Base-by-base conservation (phyloP, 1,140 invertebrate genomes). In the Drosophila nannoptera region DNA sequence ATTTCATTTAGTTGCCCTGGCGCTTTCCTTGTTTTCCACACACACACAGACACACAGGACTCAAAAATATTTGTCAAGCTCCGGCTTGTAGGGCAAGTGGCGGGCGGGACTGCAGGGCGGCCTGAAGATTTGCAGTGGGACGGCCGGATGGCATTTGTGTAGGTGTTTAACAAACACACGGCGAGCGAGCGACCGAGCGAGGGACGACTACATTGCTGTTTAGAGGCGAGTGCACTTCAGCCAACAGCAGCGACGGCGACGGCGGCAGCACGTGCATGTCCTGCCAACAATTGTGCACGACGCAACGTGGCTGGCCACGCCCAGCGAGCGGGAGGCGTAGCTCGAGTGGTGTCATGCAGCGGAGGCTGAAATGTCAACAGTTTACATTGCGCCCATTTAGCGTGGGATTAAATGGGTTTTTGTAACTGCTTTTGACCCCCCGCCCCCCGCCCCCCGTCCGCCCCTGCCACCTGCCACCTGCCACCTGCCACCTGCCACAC, bases 121-220 rank as follows among this genome's bases (percentile, higher is more conserved):
- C 46, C 22, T 22, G 22, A 22, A 22, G 22, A 22, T 22, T 22
- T 22, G 22, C 22, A 22, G 22, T 22, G 35, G 16, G 12, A 3
- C 7, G 33, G 8, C 8, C 45, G 8, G 9, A 16, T 7, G 11
- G 54, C 60, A 69, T 75, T 75, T 81, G 81, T 86, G 82, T 87
- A 86, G 81, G 81, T 86, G 81, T 81, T 86, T 81, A 77, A 78
- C 71, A 86, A 86, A 86, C 81, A 86, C 73, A 80, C 63, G 65
- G 54, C 60, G 14, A 48, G 54, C 52, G 45, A 43, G 40, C 40
- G 40, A 46, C 54, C 60, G 14, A 50, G 54, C 52, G 45, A 43
- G 40, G n/a, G 40, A 46, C 54, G 59, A 50, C 81, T 65, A 62
- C 59, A 78, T 76, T 67, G 71, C 69, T 84, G 64, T 77, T 83